Evolutionary conservation across 2,797 vertebrate genomes (phyloP), one percentile per base, ranked within the genome.

Genomic region (Lepus oiostolus): DNA sequence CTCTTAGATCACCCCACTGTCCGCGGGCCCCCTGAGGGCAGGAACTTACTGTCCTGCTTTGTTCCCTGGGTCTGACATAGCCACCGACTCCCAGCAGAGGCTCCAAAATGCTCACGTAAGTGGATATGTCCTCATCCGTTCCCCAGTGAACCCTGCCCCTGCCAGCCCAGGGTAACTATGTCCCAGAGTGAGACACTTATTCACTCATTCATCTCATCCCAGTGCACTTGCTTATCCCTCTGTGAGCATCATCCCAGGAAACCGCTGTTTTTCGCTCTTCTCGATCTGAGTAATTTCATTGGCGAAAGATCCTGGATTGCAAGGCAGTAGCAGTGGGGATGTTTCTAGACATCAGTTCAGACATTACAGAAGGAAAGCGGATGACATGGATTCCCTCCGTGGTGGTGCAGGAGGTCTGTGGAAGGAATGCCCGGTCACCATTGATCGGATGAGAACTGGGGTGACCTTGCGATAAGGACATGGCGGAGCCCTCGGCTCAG

Each of bases 361-460:
- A 65, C 17, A 3, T 38, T 10, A 30, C 47, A 22, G 2, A 62
- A 17, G 16, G 84, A 38, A 70, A 4, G 21, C 24, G 14, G 92
- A 63, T 70, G 47, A 24, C 42, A 38, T n/a, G 42, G 12, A 6
- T 62, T 62, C 35, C 2, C 47, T 58, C 68, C 76, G 7, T 17
- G n/a, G 35, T 16, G 28, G 17, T 30, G 19, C 0, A 17, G 13
- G 74, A 88, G 71, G 68, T 24, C 26, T 75, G 79, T 54, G 4
- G 63, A 79, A 86, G 77, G n/a, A 60, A 32, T 47, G 42, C 42
- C 42, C 42, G 42, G 42, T 47, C 42, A 47, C 42, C 42, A 47
- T 47, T 47, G 91, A 95, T 95, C 97, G 97, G 97, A 98, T 97
- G 97, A 98, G 97, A 98, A 76, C 96, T 97, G 97, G 98, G 32